These are phyloP conservation scores for Terebella lapidaria DNA, from an alignment of 2,888 invertebrate species.

Conservation along the genomic window DNA sequence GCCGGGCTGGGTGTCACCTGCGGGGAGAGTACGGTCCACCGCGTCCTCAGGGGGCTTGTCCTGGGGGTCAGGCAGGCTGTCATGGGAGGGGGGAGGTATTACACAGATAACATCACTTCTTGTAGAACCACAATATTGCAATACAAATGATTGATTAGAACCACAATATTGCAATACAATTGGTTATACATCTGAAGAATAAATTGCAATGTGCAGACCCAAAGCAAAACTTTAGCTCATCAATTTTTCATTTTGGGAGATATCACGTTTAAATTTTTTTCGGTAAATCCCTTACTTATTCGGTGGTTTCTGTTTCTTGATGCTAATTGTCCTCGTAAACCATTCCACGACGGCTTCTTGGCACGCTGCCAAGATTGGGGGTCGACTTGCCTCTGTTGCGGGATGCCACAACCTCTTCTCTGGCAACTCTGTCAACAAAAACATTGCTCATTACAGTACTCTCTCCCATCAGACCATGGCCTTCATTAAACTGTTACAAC, in stretches of 20 bases:
- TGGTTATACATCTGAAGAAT: no score
- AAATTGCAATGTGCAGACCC: no score
- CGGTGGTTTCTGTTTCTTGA: not conserved
- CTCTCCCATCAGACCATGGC: not conserved
- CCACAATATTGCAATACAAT: no score
- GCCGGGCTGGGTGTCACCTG: slow-evolving; percentile 22
- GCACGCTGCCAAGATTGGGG: slow-evolving; percentile 59
- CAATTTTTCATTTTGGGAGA: no score
- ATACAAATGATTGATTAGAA: no score
- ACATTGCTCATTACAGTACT: not conserved
- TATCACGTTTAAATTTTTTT: not conserved
- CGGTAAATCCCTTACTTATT: not conserved
- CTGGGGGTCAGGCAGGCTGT: not conserved
- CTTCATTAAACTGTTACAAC: not conserved
- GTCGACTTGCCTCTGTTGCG: not conserved
- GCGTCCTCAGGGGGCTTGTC: not conserved
- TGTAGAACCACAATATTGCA: no score
- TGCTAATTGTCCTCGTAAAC: slow-evolving; percentile 62
- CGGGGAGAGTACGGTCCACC: slow-evolving; percentile 7
- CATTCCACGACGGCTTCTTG: slow-evolving; percentile 84
- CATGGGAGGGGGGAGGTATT: not conserved
- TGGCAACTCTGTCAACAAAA: no score
- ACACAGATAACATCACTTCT: no score
- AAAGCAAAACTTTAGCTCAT: no score
- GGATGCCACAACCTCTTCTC: not conserved